Base-by-base conservation (phyloP, 2,888 invertebrate species). In the Drosophila fulvimacula region DNA sequence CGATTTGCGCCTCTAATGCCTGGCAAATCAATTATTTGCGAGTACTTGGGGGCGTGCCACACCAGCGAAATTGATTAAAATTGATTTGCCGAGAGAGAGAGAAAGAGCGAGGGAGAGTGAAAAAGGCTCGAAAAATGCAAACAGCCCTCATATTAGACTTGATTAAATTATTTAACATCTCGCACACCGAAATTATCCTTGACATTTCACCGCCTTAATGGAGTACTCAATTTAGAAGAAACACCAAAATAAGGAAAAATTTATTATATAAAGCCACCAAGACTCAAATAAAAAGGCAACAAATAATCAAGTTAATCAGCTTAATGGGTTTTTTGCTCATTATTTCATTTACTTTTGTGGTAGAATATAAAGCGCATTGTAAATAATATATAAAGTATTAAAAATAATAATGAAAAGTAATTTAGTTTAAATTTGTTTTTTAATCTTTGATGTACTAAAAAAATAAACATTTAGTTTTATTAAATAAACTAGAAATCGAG, bases 61-160 rank as follows among this genome's bases (percentile, higher is more conserved):
- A 70, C 71, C 74, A 79, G 66, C 65, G 84, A 86, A 88, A 84
- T 88, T 84, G 83, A 83, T 83, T 87, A 81, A 82, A 88, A 84
- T 88, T 85, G 83, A 79, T 79, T 78, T 78, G 62, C 67, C 66
- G 21, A 46, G 24, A 46, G 39, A 32, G 34, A 65, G 60, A 48
- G 30, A 49, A 15, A 13, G 6, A 17, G 27, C 49, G 36, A 48
- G 34, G 0, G 10, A 10, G 3, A 2, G 6, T 2, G n/a, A 46
- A 41, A 68, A 74, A 63, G 62, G 69, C 66, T 66, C 60, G 73
- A 74, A 70, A 64, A 56, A 51, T 17, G 21, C 82, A 73, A 67
- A 68, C 73, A 73, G 51, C 19, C 15, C 60, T 38, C 46, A 58
- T 52, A 64, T 61, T 57, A 27, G 73, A 65, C 58, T 76, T 73